Evolutionary conservation across 53 echinoderm and acorn worm species (phyloP).

Genomic region (Luidia sarsii): DNA sequence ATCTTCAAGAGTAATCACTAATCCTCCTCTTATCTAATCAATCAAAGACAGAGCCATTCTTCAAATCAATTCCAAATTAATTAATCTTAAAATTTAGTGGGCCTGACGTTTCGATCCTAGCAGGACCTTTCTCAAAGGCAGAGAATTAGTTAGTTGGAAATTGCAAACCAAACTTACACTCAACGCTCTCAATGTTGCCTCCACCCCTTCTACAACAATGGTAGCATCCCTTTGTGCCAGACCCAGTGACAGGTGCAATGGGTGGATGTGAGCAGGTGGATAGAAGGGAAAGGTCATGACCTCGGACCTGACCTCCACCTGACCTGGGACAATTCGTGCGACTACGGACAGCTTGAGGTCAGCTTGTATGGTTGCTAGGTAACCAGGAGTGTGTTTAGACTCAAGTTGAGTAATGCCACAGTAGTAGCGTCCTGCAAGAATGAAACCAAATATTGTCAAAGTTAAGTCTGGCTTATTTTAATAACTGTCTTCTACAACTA

Average conservation of each 20-base stretch:
- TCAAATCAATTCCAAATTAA: no score
- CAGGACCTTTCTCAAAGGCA: no score
- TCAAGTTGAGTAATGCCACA: constrained; percentile 70
- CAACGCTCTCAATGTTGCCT: constrained; percentile 57
- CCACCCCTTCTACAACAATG: constrained; percentile 78
- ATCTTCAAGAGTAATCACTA: no score
- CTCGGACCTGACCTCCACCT: constrained; percentile 74
- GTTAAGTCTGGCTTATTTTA: no score
- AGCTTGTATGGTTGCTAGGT: constrained; percentile 78
- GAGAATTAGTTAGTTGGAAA: no score
- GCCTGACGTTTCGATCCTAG: no score
- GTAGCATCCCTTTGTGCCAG: constrained; percentile 62
- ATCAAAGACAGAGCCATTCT: no score
- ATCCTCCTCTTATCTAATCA: no score
- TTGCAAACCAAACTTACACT: constrained; percentile 81
- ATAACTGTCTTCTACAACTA: no score
- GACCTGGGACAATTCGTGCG: constrained; percentile 59
- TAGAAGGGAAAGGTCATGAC: constrained; percentile 67
- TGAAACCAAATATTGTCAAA: constrained; percentile 4
- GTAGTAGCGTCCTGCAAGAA: constrained; percentile 71
- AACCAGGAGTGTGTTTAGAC: constrained; percentile 66
- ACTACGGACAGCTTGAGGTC: constrained; percentile 62
- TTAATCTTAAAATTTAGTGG: no score
- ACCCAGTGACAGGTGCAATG: constrained; percentile 63
- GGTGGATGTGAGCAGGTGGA: constrained; percentile 72